Conservation (phyloP, 2,888 invertebrate species). For the Neoscelio sp. region DNA sequence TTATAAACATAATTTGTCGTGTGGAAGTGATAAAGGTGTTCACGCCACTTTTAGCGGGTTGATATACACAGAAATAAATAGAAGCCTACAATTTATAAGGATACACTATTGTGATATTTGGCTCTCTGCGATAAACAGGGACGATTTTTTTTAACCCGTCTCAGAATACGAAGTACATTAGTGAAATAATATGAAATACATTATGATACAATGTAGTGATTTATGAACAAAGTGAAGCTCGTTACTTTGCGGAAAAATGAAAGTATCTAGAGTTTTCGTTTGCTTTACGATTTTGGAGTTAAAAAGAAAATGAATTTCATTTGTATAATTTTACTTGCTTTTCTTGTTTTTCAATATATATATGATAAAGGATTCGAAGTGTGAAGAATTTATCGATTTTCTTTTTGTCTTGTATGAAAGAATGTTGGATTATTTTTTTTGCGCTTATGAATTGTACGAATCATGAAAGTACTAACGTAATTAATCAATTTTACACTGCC, state of each 20-base stretch:
- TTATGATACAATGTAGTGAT: constrained; percentile 44
- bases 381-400: no score
- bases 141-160: constrained; percentile 25
- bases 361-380: no score
- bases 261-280: constrained; percentile 61
- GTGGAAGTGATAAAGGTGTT: no score
- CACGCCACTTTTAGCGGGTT: constrained; percentile 2
- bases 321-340: constrained; percentile 25
- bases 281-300: no score
- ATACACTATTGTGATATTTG: constrained; percentile 62
- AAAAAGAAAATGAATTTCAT: no score
- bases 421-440: constrained; percentile 26
- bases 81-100: constrained; percentile 48
- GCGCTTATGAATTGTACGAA: constrained; percentile 57
- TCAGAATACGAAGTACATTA: constrained; percentile 29
- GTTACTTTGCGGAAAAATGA: constrained; percentile 57
- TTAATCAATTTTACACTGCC: constrained; percentile 61
- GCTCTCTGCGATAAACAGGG: constrained; percentile 14
- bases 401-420: constrained; percentile 20
- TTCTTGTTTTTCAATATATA: not conserved
- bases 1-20: no score
- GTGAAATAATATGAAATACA: constrained; percentile 20
- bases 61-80: constrained; percentile 55
- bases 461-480: constrained; percentile 63
- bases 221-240: constrained; percentile 52